These are phyloP conservation scores for Melitaea cinxia DNA, from an alignment of 1,140 invertebrate genomes.

Conservation along the genomic window DNA sequence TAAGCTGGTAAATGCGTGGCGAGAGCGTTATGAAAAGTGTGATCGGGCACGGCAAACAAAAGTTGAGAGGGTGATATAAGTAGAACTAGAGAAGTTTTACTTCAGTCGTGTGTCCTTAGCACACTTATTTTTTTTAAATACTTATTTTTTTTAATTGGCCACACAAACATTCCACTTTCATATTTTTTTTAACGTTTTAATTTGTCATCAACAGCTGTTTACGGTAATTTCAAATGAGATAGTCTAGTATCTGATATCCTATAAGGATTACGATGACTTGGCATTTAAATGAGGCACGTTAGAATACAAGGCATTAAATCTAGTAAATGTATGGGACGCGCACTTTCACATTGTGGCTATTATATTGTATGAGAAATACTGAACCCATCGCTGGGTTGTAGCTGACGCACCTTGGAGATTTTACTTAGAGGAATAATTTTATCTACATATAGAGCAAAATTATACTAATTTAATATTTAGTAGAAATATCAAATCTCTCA, in stretches of 20 bases:
- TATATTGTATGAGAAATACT: conserved; percentile 30
- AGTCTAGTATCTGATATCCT: not conserved
- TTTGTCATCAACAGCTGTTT: not conserved
- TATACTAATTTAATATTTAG: no score
- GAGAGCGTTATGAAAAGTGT: no score
- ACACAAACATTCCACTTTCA: not conserved
- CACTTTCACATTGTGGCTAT: conserved; percentile 30
- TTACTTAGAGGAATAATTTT: no score
- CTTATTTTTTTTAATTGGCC: not conserved
- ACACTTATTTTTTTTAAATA: no score
- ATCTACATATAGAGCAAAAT: no score
- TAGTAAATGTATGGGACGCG: conserved; percentile 28
- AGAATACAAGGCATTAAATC: conserved; percentile 28
- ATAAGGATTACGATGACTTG: conserved; percentile 23
- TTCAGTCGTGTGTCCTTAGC: no score
- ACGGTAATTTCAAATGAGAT: not conserved
- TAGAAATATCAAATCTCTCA: no score
- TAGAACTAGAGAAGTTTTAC: no score
- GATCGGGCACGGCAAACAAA: no score
- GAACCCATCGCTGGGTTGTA: not conserved
- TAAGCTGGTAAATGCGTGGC: no score
- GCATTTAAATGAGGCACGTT: conserved; percentile 24
- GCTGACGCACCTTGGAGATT: not conserved
- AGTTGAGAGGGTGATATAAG: no score
- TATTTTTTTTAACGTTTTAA: not conserved